Evolutionary conservation across 2,797 vertebrate species (phyloP).

Genomic region (Characodon lateralis): DNA sequence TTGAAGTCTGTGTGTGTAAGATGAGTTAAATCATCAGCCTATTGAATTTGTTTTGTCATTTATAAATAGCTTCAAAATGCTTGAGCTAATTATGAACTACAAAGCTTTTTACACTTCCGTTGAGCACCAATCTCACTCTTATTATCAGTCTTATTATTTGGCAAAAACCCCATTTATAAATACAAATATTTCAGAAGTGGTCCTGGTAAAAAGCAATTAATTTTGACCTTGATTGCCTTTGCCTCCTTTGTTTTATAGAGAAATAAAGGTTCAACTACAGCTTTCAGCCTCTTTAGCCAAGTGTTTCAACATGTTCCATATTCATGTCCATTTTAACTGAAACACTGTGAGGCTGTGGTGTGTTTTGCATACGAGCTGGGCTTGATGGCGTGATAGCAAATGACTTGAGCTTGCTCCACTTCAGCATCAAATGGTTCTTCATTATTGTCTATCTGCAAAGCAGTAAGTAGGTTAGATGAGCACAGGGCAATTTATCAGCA

Average conservation of each 20-base stretch:
- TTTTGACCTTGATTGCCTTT: constrained; percentile 29
- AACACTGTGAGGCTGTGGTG: constrained; percentile 13
- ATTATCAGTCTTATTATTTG: constrained; percentile 28
- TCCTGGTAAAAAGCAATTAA: constrained; percentile 18
- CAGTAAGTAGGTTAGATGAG: constrained; percentile 75
- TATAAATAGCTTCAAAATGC: constrained; percentile 41
- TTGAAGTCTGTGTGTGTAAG: constrained; percentile 9
- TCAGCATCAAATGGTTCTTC: constrained; percentile 73
- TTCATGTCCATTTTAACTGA: constrained; percentile 37
- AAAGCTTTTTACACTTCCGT: constrained; percentile 21
- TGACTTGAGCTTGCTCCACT: constrained; percentile 57
- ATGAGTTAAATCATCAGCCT: constrained; percentile 41
- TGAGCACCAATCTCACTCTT: constrained; percentile 13
- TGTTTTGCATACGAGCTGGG: constrained; percentile 34
- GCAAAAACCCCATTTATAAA: constrained; percentile 26
- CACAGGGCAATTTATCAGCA: constrained; percentile 73
- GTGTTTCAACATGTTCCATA: constrained; percentile 33
- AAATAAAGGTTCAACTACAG: constrained; percentile 22
- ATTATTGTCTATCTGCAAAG: constrained; percentile 75
- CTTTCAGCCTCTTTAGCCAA: constrained; percentile 14
- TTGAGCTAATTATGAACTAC: constrained; percentile 39
- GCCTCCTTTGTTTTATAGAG: constrained; percentile 9
- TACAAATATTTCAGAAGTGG: not conserved
- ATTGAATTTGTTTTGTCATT: constrained; percentile 48
- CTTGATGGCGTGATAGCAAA: constrained; percentile 52